These are phyloP conservation scores for Tenebrosternarchus preto DNA, from an alignment of 2,113 vertebrate species.

Conservation along the genomic window DNA sequence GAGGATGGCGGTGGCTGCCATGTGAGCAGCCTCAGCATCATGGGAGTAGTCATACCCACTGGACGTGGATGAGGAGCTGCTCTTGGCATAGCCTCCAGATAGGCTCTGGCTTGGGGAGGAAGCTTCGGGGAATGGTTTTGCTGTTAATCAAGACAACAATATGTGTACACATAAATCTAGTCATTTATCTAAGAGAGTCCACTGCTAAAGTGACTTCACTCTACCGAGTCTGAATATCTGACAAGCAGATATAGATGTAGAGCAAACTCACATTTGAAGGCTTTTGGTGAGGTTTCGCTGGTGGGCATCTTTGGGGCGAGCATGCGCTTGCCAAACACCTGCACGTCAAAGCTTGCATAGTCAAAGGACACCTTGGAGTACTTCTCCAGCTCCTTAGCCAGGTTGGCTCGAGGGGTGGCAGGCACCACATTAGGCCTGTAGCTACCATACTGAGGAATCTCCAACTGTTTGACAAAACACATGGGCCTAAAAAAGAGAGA, in stretches of 20 bases:
- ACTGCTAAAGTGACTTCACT: background rate
- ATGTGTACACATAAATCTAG: slow-evolving; percentile 13
- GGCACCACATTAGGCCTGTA: slow-evolving; percentile 89
- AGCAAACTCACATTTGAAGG: slow-evolving; percentile 92
- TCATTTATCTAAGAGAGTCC: background rate
- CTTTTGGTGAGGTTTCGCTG: slow-evolving; percentile 95
- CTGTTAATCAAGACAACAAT: slow-evolving; percentile 65
- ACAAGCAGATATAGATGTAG: background rate
- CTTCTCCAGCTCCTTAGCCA: slow-evolving; percentile 99
- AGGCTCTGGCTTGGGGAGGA: slow-evolving; percentile 83
- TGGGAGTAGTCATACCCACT: slow-evolving; percentile 92
- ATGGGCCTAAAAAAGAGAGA: slow-evolving; percentile 81
- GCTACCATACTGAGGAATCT: slow-evolving; percentile 94
- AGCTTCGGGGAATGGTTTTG: slow-evolving; percentile 86
- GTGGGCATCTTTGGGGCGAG: slow-evolving; percentile 95
- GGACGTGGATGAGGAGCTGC: slow-evolving; percentile 79
- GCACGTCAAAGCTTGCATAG: slow-evolving; percentile 99
- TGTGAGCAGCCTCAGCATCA: slow-evolving; percentile 95
- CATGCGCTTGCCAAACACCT: slow-evolving; percentile 99
- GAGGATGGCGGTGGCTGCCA: slow-evolving; percentile 97
- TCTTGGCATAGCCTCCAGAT: slow-evolving; percentile 83
- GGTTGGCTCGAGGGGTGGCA: slow-evolving; percentile 90
- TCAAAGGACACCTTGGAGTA: slow-evolving; percentile 99
- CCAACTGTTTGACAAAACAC: slow-evolving; percentile 99
- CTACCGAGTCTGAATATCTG: background rate